A percentile compares a stretch with the other conserved stretches of the same genome.
Conservation (phyloP, 2,113 vertebrate genomes). For the Cynoglossus semilaevis region DNA sequence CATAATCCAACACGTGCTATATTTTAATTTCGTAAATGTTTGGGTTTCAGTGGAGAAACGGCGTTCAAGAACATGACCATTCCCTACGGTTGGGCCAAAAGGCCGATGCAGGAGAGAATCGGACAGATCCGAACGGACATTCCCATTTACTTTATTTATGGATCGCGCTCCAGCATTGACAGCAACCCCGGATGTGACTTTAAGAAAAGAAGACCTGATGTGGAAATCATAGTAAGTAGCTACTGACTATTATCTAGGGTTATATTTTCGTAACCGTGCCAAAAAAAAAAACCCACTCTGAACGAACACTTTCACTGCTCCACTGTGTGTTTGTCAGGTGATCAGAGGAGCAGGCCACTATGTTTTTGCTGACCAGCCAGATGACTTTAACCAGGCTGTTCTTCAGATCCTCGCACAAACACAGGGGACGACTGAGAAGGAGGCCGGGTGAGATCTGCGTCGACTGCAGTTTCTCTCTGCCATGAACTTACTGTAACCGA, state of each 20-base stretch:
- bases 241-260: neutral
- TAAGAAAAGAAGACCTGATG: constrained; percentile 82
- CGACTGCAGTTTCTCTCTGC: constrained; percentile 20
- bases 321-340: constrained; percentile 70
- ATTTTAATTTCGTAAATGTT: neutral
- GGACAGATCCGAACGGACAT: constrained; percentile 79
- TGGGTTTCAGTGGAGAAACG: constrained; percentile 83
- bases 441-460: neutral
- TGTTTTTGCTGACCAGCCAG: constrained; percentile 91
- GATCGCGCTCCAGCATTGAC: constrained; percentile 93
- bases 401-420: constrained; percentile 81
- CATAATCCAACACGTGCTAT: neutral
- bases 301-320: neutral
- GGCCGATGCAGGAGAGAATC: constrained; percentile 88
- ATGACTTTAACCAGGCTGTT: constrained; percentile 92
- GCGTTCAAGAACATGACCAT: constrained; percentile 95
- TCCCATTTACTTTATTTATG: constrained; percentile 89
- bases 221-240: constrained; percentile 84
- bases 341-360: constrained; percentile 95
- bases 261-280: too few species aligned
- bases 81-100: constrained; percentile 90
- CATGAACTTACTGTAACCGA: constrained; percentile 34
- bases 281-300: too few species aligned
- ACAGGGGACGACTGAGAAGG: constrained; percentile 38
- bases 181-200: constrained; percentile 87